phyloP scores from a whole-genome alignment of 1,140 invertebrate species.

The Scaptomyza pallida region DNA sequence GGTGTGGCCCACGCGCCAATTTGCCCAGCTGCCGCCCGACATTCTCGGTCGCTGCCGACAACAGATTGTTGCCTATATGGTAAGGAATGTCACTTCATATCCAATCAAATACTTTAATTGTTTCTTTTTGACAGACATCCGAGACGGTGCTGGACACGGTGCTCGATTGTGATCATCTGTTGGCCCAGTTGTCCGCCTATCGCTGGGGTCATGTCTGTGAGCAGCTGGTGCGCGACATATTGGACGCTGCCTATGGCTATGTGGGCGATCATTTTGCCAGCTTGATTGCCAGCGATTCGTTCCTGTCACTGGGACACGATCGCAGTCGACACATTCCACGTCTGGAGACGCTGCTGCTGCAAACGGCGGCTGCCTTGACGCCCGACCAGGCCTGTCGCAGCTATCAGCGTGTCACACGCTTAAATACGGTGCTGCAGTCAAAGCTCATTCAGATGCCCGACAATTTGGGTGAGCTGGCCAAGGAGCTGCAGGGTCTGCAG shows the following conservation, averaged over 20 bases:
- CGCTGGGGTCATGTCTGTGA: constrained; percentile 90
- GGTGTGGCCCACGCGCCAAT: constrained; percentile 94
- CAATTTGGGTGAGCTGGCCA: constrained; percentile 72
- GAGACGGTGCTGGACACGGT: constrained; percentile 88
- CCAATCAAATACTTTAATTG: background rate
- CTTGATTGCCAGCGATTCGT: constrained; percentile 87
- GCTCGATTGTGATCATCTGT: constrained; percentile 89
- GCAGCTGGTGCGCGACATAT: constrained; percentile 87
- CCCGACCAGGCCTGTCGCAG: constrained; percentile 90
- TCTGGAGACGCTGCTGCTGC: constrained; percentile 88
- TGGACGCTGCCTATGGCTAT: constrained; percentile 88
- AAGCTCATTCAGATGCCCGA: constrained; percentile 81
- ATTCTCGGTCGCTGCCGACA: constrained; percentile 92
- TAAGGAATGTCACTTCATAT: constrained; percentile 42
- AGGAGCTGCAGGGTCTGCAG: constrained; percentile 74
- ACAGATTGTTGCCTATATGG: constrained; percentile 88
- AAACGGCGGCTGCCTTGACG: constrained; percentile 87
- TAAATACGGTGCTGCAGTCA: constrained; percentile 77
- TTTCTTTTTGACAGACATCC: constrained; percentile 84
- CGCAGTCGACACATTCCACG: constrained; percentile 88
- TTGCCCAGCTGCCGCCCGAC: constrained; percentile 91
- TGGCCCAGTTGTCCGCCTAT: constrained; percentile 88
- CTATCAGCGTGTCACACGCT: constrained; percentile 85
- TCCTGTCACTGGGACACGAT: constrained; percentile 87
- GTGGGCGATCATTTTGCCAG: constrained; percentile 88